A percentile compares a stretch with the other conserved stretches of the same genome.
Evolutionary conservation across 2,888 invertebrate genomes (phyloP).

Genomic region (Caenorhabditis afra): DNA sequence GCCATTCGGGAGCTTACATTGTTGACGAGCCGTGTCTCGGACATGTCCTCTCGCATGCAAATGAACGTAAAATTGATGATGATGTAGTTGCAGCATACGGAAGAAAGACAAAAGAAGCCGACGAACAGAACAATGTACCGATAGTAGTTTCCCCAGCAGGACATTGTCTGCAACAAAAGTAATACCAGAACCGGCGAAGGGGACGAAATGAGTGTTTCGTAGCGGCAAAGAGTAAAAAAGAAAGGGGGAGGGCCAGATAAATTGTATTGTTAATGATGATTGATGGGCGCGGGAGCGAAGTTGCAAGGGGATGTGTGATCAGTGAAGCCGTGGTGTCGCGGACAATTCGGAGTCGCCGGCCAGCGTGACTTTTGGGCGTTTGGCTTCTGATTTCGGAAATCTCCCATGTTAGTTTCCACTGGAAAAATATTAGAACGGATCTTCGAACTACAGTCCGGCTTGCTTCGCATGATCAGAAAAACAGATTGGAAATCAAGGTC

Average conservation of each 20-base stretch:
- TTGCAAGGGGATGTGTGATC: slow-evolving; percentile 27
- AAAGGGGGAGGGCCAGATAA: neutral
- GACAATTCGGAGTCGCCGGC: no score
- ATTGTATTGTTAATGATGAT: slow-evolving; percentile 7
- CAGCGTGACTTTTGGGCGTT: neutral
- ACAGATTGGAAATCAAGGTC: no score
- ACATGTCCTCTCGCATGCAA: slow-evolving; percentile 64
- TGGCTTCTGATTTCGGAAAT: no score
- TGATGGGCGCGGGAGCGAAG: neutral
- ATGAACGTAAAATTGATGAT: slow-evolving; percentile 72
- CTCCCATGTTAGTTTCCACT: no score
- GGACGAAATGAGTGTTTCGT: no score
- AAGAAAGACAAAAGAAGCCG: slow-evolving; percentile 62
- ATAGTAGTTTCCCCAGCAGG: slow-evolving; percentile 33
- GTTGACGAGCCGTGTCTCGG: slow-evolving; percentile 16
- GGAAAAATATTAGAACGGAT: no score
- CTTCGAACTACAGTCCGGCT: no score
- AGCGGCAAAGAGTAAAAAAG: neutral
- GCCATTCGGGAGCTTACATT: slow-evolving; percentile 22
- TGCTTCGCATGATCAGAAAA: no score
- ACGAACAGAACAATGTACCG: slow-evolving; percentile 55
- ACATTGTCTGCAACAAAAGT: slow-evolving; percentile 29
- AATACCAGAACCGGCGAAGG: neutral
- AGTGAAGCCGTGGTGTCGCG: slow-evolving; percentile 11
- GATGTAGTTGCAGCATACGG: slow-evolving; percentile 67